These are phyloP conservation scores for Macrobrachium rosenbergii DNA, from an alignment of 1,140 invertebrate species.

Conservation along the genomic window DNA sequence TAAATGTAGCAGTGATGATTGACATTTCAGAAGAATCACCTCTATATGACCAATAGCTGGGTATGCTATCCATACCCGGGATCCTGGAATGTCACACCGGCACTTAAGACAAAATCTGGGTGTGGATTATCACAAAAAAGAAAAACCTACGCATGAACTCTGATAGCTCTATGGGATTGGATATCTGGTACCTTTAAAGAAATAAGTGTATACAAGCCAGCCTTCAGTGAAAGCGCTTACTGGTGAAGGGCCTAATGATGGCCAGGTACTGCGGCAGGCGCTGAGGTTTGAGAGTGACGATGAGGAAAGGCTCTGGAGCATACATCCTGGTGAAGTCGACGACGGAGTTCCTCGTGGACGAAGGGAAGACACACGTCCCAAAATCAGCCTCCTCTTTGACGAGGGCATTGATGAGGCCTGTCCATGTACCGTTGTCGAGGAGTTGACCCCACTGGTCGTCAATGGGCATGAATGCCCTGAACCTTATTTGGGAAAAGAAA, in stretches of 20 bases:
- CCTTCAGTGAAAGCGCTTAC: background rate
- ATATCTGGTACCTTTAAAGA: too few species aligned
- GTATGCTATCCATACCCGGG: too few species aligned
- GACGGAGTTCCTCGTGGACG: background rate
- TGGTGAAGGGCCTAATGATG: background rate
- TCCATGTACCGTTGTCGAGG: background rate
- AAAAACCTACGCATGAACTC: too few species aligned
- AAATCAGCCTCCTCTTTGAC: background rate
- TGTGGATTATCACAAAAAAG: too few species aligned
- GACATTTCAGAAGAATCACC: too few species aligned
- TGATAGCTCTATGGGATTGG: too few species aligned
- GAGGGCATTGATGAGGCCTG: background rate
- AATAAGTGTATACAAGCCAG: too few species aligned
- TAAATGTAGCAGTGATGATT: too few species aligned
- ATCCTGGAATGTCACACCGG: too few species aligned
- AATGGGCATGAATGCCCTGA: background rate
- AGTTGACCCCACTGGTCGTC: background rate
- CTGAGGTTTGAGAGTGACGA: background rate
- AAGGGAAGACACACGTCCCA: background rate
- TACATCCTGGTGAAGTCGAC: background rate
- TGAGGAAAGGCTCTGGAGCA: background rate
- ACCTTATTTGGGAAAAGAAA: background rate
- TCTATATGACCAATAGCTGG: too few species aligned
- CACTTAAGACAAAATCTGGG: too few species aligned
- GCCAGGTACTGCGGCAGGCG: conserved; percentile 9